Conservation (phyloP, 2,113 vertebrate species). For the Carassius carassius region DNA sequence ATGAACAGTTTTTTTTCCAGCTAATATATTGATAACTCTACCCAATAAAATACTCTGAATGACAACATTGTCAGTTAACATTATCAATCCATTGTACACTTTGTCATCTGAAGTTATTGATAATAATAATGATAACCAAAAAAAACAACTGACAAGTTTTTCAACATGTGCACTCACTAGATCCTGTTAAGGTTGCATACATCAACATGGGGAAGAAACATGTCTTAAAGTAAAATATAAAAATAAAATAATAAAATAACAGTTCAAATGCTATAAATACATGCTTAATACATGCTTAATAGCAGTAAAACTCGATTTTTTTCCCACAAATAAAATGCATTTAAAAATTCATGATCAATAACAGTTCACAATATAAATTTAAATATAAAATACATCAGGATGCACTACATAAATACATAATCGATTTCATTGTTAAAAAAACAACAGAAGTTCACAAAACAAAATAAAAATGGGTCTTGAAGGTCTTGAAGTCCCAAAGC, state of each 20-base stretch:
- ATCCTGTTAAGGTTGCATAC: neutral
- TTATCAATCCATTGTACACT: too few relatives aligned
- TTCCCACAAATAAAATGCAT: neutral
- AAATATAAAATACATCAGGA: neutral
- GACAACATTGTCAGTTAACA: neutral
- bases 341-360: neutral
- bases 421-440: too few relatives aligned
- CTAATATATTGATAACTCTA: neutral
- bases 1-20: neutral
- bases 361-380: neutral
- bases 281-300: neutral
- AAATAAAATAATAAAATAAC: neutral
- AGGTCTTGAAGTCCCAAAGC: constrained; percentile 6
- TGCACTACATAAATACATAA: too few relatives aligned
- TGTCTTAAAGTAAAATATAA: neutral
- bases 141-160: neutral
- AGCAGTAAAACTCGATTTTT: too few relatives aligned
- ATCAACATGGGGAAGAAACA: neutral
- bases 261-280: too few relatives aligned
- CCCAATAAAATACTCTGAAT: neutral
- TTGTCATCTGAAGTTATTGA: too few relatives aligned
- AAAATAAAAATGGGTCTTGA: neutral
- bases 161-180: neutral
- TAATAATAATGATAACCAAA: too few relatives aligned
- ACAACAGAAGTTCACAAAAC: neutral